These are phyloP conservation scores for Amphiura filiformis DNA, from an alignment of 35 echinoderm and acorn worm species.

Conservation along the genomic window DNA sequence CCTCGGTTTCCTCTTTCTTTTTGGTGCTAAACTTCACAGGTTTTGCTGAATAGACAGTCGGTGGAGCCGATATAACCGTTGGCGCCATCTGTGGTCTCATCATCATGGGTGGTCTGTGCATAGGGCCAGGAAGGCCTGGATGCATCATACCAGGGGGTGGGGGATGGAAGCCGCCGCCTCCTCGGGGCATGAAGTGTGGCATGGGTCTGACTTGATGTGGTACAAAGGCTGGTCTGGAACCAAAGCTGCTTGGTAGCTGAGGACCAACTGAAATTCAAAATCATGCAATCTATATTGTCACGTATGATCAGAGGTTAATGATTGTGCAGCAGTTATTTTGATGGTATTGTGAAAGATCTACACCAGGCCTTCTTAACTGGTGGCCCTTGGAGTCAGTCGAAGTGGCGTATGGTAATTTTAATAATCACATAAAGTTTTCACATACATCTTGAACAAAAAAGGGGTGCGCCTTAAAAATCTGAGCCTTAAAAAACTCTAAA, in stretches of 20 bases:
- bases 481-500: no score
- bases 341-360: no score
- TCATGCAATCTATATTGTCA: no score
- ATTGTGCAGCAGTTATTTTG: no score
- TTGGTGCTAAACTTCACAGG: slow-evolving; percentile 29
- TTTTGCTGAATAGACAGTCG: slow-evolving; percentile 45
- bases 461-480: no score
- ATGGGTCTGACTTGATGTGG: slow-evolving; percentile 36
- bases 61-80: slow-evolving; percentile 26
- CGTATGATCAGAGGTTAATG: no score
- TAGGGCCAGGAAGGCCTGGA: slow-evolving; percentile 1
- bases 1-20: slow-evolving; percentile 13
- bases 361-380: no score
- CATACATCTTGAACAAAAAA: no score
- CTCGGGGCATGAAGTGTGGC: neutral
- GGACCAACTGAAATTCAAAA: neutral
- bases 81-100: neutral
- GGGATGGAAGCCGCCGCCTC: neutral
- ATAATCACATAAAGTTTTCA: no score
- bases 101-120: neutral
- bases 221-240: slow-evolving; percentile 24
- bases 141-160: slow-evolving; percentile 14
- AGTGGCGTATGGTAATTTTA: no score
- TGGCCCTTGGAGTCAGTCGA: no score
- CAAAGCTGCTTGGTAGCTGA: neutral